Percentiles rank a stretch among this genome's conserved stretches.
Evolutionary conservation across 2,113 vertebrate genomes (phyloP).

Genomic region (Silurus glanis): DNA sequence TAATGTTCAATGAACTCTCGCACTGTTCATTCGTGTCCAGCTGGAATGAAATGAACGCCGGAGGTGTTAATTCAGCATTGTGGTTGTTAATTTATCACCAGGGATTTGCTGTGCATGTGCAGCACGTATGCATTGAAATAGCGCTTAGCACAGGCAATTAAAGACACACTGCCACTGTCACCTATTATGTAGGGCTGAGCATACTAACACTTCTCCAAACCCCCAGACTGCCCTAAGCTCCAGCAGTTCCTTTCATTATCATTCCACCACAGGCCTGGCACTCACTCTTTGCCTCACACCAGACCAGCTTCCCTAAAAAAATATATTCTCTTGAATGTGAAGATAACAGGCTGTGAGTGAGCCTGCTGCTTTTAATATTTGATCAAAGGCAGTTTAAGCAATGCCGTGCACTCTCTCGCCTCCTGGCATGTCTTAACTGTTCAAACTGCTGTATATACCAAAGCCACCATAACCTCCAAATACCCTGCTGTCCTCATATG

Average conservation of each 20-base stretch:
- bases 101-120: conserved; percentile 23
- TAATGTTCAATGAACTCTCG: background rate
- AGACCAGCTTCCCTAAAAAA: conserved; percentile 2
- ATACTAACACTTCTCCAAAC: background rate
- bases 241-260: conserved; percentile 30
- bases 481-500: background rate
- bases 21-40: conserved; percentile 9
- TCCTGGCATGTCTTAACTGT: background rate
- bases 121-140: background rate
- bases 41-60: background rate
- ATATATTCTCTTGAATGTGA: background rate
- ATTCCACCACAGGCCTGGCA: conserved; percentile 29
- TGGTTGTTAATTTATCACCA: conserved; percentile 16
- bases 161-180: background rate
- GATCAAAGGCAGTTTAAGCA: conserved; percentile 46
- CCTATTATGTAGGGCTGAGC: conserved; percentile 15
- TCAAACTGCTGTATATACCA: conserved; percentile 7
- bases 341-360: conserved; percentile 49
- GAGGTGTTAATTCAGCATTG: conserved; percentile 30
- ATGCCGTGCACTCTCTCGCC: conserved; percentile 16
- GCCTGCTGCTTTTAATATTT: conserved; percentile 44
- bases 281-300: conserved; percentile 32
- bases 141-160: conserved; percentile 14
- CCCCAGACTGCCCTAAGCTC: conserved; percentile 7
- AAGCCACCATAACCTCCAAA: background rate